A percentile compares a stretch with the other conserved stretches of the same genome.
Evolutionary conservation across 2,888 invertebrate species (phyloP).

Genomic region (Xanthia icteritia): DNA sequence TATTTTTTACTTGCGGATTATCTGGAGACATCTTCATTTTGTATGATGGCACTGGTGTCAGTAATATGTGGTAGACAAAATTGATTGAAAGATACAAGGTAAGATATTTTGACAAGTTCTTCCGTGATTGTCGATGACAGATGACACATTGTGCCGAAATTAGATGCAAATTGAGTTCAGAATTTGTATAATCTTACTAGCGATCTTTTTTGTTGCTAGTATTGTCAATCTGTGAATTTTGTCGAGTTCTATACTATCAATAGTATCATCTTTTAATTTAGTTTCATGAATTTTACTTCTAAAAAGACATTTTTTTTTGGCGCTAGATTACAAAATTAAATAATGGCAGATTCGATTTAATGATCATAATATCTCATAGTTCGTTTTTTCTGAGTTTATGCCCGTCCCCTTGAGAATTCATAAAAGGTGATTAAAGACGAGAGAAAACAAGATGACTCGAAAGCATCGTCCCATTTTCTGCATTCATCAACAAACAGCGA

Average conservation of each 20-base stretch:
- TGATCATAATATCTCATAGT: no score
- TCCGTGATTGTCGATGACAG: conserved; percentile 33
- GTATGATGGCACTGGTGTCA: conserved; percentile 7
- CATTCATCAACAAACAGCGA: not conserved
- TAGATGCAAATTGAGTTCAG: conserved; percentile 53
- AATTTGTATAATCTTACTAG: conserved; percentile 33
- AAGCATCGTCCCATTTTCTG: not conserved
- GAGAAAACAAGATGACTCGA: not conserved
- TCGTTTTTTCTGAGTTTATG: no score
- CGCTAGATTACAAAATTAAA: no score
- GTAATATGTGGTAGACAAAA: conserved; percentile 6
- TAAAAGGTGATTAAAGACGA: not conserved
- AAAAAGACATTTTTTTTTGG: not conserved
- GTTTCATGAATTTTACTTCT: not conserved
- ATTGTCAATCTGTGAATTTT: not conserved
- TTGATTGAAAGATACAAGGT: conserved; percentile 20
- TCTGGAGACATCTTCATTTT: conserved; percentile 26
- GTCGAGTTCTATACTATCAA: not conserved
- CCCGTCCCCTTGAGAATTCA: no score
- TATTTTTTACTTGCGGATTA: conserved; percentile 19
- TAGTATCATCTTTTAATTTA: conserved; percentile 21
- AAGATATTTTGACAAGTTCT: conserved; percentile 26
- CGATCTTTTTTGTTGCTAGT: conserved; percentile 13
- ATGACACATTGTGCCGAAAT: conserved; percentile 56
- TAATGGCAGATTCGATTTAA: no score